phyloP scores from a whole-genome alignment of 2,113 vertebrate genomes.

The Anseranas semipalmata region DNA sequence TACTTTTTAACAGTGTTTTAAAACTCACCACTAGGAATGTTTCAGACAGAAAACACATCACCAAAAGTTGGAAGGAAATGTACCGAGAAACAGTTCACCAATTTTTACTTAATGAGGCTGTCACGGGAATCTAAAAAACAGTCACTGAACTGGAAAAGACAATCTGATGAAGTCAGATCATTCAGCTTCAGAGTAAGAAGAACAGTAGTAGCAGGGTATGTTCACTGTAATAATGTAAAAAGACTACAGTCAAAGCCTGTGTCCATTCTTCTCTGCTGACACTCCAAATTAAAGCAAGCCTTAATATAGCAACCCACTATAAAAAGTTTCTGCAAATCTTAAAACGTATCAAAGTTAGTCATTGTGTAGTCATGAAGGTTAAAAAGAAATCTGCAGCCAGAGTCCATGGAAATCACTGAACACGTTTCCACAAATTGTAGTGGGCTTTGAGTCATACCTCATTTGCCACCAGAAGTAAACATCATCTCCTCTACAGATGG shows the following conservation, averaged over 20 bases:
- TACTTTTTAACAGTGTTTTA: accelerated
- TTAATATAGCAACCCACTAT: accelerated
- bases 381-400: background rate
- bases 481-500: accelerated
- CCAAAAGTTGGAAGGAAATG: accelerated
- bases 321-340: background rate
- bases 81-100: accelerated
- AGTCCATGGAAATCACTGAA: background rate
- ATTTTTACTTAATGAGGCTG: background rate
- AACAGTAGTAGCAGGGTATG: accelerated
- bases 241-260: accelerated
- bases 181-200: background rate
- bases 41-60: background rate
- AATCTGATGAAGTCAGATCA: background rate
- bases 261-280: background rate
- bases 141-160: background rate
- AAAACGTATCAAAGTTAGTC: background rate
- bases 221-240: accelerated
- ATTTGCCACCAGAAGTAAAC: accelerated
- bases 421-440: accelerated
- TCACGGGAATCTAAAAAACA: accelerated
- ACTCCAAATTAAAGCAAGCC: background rate
- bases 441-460: background rate
- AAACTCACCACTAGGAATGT: background rate
- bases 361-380: accelerated